These are phyloP conservation scores for Sander lucioperca DNA, from an alignment of 2,113 vertebrate genomes.

Conservation along the genomic window DNA sequence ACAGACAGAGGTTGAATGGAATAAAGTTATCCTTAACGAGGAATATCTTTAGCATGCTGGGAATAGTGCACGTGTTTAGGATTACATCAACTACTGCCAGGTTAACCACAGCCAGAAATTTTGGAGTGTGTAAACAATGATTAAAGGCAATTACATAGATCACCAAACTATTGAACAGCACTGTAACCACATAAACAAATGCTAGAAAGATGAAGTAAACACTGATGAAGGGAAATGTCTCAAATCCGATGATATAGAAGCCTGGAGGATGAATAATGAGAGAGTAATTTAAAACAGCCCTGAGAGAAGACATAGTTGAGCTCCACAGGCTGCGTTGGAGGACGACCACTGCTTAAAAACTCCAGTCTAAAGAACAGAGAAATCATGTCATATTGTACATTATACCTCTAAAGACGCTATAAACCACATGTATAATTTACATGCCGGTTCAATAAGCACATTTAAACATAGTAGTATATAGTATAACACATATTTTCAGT, in stretches of 20 bases:
- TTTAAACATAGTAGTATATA: not conserved
- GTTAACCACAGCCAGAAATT: slow-evolving; percentile 77
- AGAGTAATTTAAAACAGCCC: slow-evolving; percentile 47
- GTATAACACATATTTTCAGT: not conserved
- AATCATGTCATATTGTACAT: not conserved
- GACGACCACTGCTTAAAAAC: not conserved
- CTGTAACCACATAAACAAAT: slow-evolving; percentile 67
- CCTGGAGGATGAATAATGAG: slow-evolving; percentile 76
- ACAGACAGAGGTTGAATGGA: slow-evolving; percentile 70
- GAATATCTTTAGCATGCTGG: slow-evolving; percentile 77
- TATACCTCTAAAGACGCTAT: not conserved
- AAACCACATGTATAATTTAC: not conserved
- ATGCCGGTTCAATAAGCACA: not conserved
- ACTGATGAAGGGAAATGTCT: slow-evolving; percentile 46
- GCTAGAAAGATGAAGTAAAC: slow-evolving; percentile 76
- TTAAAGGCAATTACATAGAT: slow-evolving; percentile 66
- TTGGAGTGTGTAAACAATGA: slow-evolving; percentile 72
- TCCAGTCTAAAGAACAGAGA: not conserved
- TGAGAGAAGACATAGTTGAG: slow-evolving; percentile 55
- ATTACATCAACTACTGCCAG: slow-evolving; percentile 74
- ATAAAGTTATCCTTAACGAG: slow-evolving; percentile 68
- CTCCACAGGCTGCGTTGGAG: not conserved
- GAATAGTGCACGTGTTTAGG: slow-evolving; percentile 71
- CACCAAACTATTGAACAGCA: slow-evolving; percentile 73
- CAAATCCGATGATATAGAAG: slow-evolving; percentile 76